Evolutionary conservation across 1,140 invertebrate genomes (phyloP).

Genomic region (Drosophila kurseongensis): DNA sequence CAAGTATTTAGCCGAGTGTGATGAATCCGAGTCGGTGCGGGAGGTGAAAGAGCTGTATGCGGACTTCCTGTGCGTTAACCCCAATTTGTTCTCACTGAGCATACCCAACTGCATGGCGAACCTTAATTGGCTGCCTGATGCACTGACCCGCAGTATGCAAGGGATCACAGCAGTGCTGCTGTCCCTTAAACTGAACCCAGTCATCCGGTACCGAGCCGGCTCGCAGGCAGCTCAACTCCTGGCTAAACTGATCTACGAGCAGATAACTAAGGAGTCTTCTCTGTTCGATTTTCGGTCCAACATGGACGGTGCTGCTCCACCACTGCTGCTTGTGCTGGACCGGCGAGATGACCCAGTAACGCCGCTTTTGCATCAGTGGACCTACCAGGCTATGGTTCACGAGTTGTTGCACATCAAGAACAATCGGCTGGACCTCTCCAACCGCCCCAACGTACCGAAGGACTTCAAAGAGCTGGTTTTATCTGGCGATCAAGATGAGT

Average conservation of each 20-base stretch:
- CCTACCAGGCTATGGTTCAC: slow-evolving; percentile 99
- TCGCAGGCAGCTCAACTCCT: slow-evolving; percentile 94
- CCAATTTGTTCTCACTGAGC: slow-evolving; percentile 94
- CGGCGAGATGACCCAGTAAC: slow-evolving; percentile 97
- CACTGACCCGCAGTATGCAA: slow-evolving; percentile 92
- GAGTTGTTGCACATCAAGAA: slow-evolving; percentile 97
- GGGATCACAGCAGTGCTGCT: slow-evolving; percentile 94
- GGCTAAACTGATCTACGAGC: slow-evolving; percentile 93
- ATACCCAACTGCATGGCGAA: slow-evolving; percentile 88
- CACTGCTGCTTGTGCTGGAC: slow-evolving; percentile 95
- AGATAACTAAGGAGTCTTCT: slow-evolving; percentile 93
- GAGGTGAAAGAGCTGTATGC: slow-evolving; percentile 98
- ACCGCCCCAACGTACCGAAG: slow-evolving; percentile 92
- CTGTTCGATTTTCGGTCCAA: slow-evolving; percentile 94
- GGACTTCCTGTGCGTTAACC: slow-evolving; percentile 96
- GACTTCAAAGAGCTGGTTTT: slow-evolving; percentile 97
- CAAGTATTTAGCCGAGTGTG: slow-evolving; percentile 97
- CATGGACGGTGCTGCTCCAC: slow-evolving; percentile 87
- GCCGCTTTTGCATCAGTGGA: slow-evolving; percentile 99
- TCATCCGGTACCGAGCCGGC: slow-evolving; percentile 95
- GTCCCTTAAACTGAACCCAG: slow-evolving; percentile 95
- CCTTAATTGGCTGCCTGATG: slow-evolving; percentile 90
- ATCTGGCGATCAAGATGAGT: slow-evolving; percentile 98
- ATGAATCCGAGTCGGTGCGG: slow-evolving; percentile 98
- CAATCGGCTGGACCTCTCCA: slow-evolving; percentile 95